These are phyloP conservation scores for Leiothrix lutea DNA, from an alignment of 2,113 vertebrate genomes.

Conservation along the genomic window DNA sequence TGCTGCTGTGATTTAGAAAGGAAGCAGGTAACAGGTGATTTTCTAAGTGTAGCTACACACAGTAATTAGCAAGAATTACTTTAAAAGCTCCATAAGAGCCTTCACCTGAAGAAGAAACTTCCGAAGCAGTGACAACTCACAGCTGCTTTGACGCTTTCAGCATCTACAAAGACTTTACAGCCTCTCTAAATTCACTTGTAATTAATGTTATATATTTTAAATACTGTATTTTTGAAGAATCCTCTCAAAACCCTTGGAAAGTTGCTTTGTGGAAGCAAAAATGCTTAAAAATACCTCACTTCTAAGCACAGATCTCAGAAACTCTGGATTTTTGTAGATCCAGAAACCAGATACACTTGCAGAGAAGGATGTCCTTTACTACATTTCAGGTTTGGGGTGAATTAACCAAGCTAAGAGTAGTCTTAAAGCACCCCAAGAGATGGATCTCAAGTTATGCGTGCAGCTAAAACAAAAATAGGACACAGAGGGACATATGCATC, in stretches of 20 bases:
- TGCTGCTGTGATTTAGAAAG: background rate
- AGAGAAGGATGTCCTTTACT: background rate
- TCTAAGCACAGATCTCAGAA: background rate
- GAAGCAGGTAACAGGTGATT: background rate
- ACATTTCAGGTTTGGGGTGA: background rate
- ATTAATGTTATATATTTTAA: background rate
- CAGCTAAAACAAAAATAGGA: background rate
- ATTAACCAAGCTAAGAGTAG: background rate
- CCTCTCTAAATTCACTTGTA: background rate
- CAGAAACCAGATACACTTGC: background rate
- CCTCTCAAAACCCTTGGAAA: background rate
- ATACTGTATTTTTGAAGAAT: background rate
- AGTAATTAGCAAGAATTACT: background rate
- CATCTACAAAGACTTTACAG: background rate
- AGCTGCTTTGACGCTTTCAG: background rate
- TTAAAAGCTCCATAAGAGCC: background rate
- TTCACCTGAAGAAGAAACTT: background rate
- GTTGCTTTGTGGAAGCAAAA: background rate
- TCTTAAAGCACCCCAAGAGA: background rate
- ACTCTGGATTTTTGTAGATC: background rate
- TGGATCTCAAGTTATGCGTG: rapidly evolving
- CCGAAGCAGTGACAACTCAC: background rate
- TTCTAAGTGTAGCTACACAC: background rate
- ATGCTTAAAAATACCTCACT: background rate
- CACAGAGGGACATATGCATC: rapidly evolving